Evolutionary conservation across 2,888 invertebrate genomes (phyloP).

Genomic region (Plebejus argus): DNA sequence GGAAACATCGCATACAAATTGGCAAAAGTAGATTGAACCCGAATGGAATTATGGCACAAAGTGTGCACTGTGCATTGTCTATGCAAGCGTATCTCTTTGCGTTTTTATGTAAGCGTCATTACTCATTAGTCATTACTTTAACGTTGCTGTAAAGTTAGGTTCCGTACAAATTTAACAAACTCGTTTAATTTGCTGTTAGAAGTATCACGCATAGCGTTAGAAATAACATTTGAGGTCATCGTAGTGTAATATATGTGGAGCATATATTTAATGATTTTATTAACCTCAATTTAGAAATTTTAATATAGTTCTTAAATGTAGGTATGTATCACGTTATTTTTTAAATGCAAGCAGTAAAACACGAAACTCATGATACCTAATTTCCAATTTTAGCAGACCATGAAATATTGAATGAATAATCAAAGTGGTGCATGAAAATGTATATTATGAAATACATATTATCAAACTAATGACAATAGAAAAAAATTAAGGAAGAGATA

Average conservation of each 20-base stretch:
- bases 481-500: neutral
- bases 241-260: conserved; percentile 23
- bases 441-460: neutral
- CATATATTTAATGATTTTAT: conserved; percentile 28
- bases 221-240: conserved; percentile 4
- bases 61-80: conserved; percentile 3
- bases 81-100: conserved; percentile 17
- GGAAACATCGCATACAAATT: neutral
- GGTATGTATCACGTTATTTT: neutral
- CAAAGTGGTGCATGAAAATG: neutral
- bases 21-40: conserved; percentile 15
- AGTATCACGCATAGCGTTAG: neutral
- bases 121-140: neutral
- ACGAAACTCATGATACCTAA: neutral
- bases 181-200: neutral
- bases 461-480: neutral
- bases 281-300: conserved; percentile 3
- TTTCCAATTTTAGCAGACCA: neutral
- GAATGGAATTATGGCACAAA: conserved; percentile 8
- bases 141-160: neutral
- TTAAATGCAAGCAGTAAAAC: neutral
- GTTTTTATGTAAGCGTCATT: conserved; percentile 3
- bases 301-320: neutral
- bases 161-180: neutral
- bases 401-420: neutral